Conservation (phyloP, 2,888 invertebrate genomes). For the Lumbricus terrestris region DNA sequence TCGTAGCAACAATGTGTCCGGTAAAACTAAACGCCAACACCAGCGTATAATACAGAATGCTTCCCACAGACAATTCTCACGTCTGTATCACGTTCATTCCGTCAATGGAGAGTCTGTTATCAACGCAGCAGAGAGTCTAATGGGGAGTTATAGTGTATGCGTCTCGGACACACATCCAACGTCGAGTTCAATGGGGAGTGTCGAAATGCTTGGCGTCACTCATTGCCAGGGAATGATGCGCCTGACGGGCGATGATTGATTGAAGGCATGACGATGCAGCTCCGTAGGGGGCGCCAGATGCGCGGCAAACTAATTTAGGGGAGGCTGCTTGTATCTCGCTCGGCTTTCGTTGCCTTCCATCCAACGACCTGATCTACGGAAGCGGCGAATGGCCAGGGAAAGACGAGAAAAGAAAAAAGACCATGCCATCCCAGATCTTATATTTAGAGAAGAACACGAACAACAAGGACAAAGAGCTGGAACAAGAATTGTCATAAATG, state of each 20-base stretch:
- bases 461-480: background rate
- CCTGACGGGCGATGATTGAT: background rate
- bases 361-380: background rate
- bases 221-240: background rate
- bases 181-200: background rate
- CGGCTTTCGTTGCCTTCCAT: background rate
- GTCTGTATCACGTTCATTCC: background rate
- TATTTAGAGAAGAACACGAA: background rate
- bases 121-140: background rate
- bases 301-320: constrained; percentile 3
- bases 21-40: background rate
- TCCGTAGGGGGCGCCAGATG: background rate
- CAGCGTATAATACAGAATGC: background rate
- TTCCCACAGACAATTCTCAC: background rate
- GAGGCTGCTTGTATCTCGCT: background rate
- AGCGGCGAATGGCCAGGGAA: background rate
- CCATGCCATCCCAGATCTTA: background rate
- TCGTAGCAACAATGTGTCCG: background rate
- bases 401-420: background rate
- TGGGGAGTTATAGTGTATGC: background rate
- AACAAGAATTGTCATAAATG: background rate
- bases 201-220: background rate
- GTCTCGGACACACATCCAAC: background rate
- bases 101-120: background rate
- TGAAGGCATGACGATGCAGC: constrained; percentile 3